phyloP scores from a whole-genome alignment of 2,888 invertebrate genomes.

The Lepas anatifera region DNA sequence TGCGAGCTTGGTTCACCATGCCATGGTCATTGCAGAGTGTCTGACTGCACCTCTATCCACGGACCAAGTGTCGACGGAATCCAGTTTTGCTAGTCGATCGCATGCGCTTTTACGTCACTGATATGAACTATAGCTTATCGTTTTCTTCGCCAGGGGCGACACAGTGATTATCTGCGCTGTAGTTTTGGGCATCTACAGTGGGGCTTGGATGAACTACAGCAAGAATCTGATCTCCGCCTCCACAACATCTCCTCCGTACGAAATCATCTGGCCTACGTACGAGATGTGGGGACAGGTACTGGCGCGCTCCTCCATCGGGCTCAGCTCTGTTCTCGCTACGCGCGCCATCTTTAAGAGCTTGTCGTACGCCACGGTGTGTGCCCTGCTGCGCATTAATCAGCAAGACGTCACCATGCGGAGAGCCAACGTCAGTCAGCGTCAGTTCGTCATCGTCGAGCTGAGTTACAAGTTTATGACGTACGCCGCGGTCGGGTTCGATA shows the following conservation, averaged over 20 bases:
- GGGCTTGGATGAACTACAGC: slow-evolving; percentile 74
- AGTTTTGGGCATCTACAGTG: slow-evolving; percentile 60
- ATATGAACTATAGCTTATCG: too few species aligned
- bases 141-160: slow-evolving; percentile 64
- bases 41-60: too few species aligned
- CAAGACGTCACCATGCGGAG: background rate
- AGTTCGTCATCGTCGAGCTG: slow-evolving; percentile 62
- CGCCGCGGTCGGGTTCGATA: slow-evolving; percentile 63
- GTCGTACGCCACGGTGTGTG: slow-evolving; percentile 19
- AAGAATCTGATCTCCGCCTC: slow-evolving; percentile 51
- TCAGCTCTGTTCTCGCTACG: slow-evolving; percentile 56
- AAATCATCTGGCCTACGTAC: slow-evolving; percentile 64
- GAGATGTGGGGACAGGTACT: slow-evolving; percentile 52
- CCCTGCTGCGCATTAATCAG: background rate
- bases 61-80: too few species aligned
- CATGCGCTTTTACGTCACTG: too few species aligned
- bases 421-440: slow-evolving; percentile 20
- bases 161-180: slow-evolving; percentile 77
- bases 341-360: slow-evolving; percentile 31
- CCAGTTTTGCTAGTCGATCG: too few species aligned
- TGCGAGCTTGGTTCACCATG: too few species aligned
- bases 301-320: slow-evolving; percentile 59
- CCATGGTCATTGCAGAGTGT: too few species aligned
- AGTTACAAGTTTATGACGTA: slow-evolving; percentile 72
- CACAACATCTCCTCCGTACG: slow-evolving; percentile 53